Evolutionary conservation across 2,888 invertebrate species (phyloP).

Genomic region (Eristalis pertinax): DNA sequence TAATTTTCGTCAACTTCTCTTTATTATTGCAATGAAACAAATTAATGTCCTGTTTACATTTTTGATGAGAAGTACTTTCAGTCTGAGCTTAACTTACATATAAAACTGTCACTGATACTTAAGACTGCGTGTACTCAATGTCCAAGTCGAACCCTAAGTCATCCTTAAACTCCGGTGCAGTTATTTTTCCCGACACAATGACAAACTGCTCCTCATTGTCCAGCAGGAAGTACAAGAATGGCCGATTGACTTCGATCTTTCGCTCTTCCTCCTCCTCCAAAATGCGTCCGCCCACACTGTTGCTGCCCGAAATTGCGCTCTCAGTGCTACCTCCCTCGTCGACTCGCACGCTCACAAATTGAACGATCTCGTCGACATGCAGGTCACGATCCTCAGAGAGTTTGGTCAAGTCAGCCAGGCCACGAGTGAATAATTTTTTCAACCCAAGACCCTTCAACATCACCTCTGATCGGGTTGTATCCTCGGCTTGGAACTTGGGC

Average conservation of each 20-base stretch:
- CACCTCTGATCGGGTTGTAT: slow-evolving; percentile 85
- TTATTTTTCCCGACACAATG: slow-evolving; percentile 84
- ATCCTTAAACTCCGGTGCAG: slow-evolving; percentile 81
- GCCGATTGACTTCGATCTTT: slow-evolving; percentile 83
- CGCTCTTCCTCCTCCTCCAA: slow-evolving; percentile 75
- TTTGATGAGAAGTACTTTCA: slow-evolving; percentile 13
- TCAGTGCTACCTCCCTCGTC: slow-evolving; percentile 83
- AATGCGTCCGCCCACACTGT: slow-evolving; percentile 49
- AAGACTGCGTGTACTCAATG: slow-evolving; percentile 39
- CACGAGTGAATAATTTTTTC: slow-evolving; percentile 84
- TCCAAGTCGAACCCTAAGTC: slow-evolving; percentile 46
- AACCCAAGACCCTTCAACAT: slow-evolving; percentile 84
- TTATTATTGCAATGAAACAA: not conserved
- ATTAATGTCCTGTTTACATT: not conserved
- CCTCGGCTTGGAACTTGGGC: slow-evolving; percentile 85
- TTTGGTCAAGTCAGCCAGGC: slow-evolving; percentile 83
- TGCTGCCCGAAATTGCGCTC: slow-evolving; percentile 81
- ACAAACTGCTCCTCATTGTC: slow-evolving; percentile 84
- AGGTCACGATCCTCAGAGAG: slow-evolving; percentile 84
- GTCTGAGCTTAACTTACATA: slow-evolving; percentile 6
- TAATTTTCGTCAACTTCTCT: too few relatives aligned
- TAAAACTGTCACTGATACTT: not conserved
- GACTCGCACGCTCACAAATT: slow-evolving; percentile 85
- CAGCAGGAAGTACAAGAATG: slow-evolving; percentile 85
- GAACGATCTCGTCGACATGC: slow-evolving; percentile 86